Evolutionary conservation across 2,888 invertebrate genomes (phyloP).

Genomic region (Acleris holmiana): DNA sequence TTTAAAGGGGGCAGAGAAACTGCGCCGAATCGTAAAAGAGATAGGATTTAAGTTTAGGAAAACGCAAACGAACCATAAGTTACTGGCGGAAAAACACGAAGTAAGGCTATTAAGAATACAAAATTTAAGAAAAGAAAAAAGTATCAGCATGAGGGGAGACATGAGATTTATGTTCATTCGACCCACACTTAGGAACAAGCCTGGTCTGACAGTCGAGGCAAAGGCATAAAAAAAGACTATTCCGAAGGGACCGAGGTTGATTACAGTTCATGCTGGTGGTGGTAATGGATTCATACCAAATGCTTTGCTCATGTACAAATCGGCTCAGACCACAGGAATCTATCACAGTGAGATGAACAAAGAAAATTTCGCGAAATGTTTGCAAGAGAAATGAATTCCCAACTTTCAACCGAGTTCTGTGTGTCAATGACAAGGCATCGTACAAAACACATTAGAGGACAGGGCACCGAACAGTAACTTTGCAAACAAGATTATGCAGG

Average conservation of each 20-base stretch:
- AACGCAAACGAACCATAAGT: conserved; percentile 14
- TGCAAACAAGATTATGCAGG: conserved; percentile 20
- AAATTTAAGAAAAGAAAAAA: conserved; percentile 16
- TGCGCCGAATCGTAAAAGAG: conserved; percentile 12
- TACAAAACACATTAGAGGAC: conserved; percentile 26
- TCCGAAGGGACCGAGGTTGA: conserved; percentile 4
- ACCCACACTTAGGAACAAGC: background rate
- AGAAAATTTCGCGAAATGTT: conserved; percentile 28
- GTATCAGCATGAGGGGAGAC: conserved; percentile 21
- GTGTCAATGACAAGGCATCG: too few relatives aligned
- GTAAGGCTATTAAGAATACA: conserved; percentile 21
- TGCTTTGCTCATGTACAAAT: too few relatives aligned
- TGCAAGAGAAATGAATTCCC: conserved; percentile 24
- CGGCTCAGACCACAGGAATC: conserved; percentile 1
- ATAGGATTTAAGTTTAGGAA: conserved; percentile 21
- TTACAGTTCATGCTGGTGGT: conserved; percentile 8
- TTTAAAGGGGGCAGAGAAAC: conserved; percentile 22
- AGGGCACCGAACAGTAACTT: conserved; percentile 22
- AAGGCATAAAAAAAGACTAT: conserved; percentile 6
- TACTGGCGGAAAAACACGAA: conserved; percentile 29
- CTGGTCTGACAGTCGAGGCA: background rate
- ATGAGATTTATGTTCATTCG: conserved; percentile 19
- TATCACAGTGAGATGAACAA: conserved; percentile 15
- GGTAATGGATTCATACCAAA: too few relatives aligned
- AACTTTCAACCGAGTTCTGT: conserved; percentile 31